These are phyloP conservation scores for Platyrinchus mystaceus DNA, from an alignment of 2,797 vertebrate genomes.

Conservation along the genomic window DNA sequence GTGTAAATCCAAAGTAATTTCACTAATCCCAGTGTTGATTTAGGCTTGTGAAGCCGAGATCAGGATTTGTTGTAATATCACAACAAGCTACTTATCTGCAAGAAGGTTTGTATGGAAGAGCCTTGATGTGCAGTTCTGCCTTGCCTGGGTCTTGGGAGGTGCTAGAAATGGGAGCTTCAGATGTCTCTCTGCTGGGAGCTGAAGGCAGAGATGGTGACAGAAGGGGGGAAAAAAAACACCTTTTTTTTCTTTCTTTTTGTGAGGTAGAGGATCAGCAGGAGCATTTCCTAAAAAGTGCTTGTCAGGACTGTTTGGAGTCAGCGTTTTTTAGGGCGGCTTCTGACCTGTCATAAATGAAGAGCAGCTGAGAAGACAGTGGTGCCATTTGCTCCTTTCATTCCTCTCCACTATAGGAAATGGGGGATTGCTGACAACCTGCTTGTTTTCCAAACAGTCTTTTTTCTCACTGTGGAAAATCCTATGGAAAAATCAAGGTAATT, in stretches of 20 bases:
- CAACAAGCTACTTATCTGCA: neutral
- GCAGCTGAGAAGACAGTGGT: neutral
- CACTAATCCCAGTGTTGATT: neutral
- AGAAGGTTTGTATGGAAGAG: neutral
- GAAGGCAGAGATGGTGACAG: neutral
- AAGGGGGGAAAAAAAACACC: accelerated
- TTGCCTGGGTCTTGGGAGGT: neutral
- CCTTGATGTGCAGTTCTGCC: neutral
- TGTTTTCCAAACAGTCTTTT: neutral
- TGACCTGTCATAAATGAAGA: neutral
- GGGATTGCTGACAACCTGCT: neutral
- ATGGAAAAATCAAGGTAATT: neutral
- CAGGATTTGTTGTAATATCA: neutral
- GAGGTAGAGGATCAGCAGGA: neutral
- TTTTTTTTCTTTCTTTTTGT: no score
- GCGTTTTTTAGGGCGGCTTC: neutral
- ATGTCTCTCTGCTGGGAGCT: neutral
- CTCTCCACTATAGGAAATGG: neutral
- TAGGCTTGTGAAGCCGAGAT: neutral
- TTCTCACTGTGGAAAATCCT: neutral
- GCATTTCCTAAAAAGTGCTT: neutral
- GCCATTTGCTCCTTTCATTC: neutral
- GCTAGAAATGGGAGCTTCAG: neutral
- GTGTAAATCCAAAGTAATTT: neutral
- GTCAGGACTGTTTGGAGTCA: neutral